Base-by-base conservation (phyloP, 2,113 vertebrate species). In the Cricetomys ansorgei region DNA sequence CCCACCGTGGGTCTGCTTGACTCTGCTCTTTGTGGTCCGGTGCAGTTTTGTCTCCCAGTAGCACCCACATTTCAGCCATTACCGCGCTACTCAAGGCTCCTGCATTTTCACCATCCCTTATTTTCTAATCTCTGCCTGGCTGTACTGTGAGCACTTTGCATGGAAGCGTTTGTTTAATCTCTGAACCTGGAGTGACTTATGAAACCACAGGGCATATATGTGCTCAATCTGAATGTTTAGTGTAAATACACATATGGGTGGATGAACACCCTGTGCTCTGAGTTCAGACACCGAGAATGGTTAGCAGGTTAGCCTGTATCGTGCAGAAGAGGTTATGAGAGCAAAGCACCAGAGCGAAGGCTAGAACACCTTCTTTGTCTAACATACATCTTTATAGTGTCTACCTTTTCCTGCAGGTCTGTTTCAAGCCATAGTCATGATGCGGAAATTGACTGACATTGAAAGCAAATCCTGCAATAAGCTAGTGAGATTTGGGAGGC, bases 381-480 rank as follows among this genome's bases (percentile, higher is more conserved):
- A 53, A 5, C 57, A 27, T 1, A 1, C 11, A 8, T 53, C 50
- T 29, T 13, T 13, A 6, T 10, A 21, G 6, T 31, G 72, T 53
- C 40, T 43, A n/a, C 67, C 64, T 53, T 79, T 76, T 53, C 16
- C 77, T n/a, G 5, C 19, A 50, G 13, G 45, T 4, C 31, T 23
- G 13, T 50, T 65, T 65, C 21, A 3, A 5, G 5, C 64, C 50
- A 12, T 17, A 43, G 59, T 70, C 88, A 43, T 4, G 29, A 17
- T 76, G 25, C 92, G 91, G 92, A 89, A 98, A 65, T 48, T 76
- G 40, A 55, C 88, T 16, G 3, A 10, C 53, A 5, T 34, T 80
- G 79, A 93, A 94, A 88, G 72, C n/a, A 3, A 57, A 59, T 93
- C 89, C 97, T 83, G 85, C 88, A 69, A n/a, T 0, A 0, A 93